phyloP scores from a whole-genome alignment of 2,113 vertebrate species.

The Martes martes region DNA sequence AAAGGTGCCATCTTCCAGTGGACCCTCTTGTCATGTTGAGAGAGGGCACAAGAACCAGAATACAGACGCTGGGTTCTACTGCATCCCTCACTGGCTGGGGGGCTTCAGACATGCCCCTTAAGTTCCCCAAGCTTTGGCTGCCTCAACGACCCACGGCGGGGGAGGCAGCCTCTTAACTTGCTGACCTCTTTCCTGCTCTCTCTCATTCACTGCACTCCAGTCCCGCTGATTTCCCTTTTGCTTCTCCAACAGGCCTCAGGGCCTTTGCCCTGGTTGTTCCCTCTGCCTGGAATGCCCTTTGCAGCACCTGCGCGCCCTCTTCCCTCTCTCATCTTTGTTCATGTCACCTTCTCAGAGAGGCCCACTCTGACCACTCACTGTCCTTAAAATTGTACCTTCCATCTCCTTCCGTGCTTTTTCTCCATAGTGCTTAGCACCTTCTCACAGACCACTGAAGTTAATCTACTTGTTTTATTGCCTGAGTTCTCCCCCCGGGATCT shows the following conservation, averaged over 20 bases:
- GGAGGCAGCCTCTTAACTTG: no score
- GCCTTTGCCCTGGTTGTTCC: not conserved
- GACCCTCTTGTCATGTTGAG: not conserved
- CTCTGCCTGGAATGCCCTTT: not conserved
- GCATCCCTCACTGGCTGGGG: not conserved
- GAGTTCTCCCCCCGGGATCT: not conserved
- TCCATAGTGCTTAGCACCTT: not conserved
- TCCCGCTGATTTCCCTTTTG: not conserved
- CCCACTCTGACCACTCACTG: not conserved
- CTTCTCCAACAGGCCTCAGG: not conserved
- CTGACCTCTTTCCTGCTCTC: not conserved
- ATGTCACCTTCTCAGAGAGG: not conserved
- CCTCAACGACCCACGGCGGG: not conserved
- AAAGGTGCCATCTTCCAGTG: rapidly evolving
- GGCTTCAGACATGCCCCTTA: not conserved
- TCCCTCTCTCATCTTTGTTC: not conserved
- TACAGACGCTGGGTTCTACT: not conserved
- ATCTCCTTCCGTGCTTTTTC: not conserved
- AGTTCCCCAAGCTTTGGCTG: not conserved
- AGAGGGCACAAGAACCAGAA: not conserved
- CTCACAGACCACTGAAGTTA: not conserved
- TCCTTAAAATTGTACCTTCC: no score
- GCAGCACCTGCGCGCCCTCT: not conserved
- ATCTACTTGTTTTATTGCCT: not conserved
- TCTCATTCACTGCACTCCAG: not conserved